A percentile compares a stretch with the other conserved stretches of the same genome.
phyloP scores from a whole-genome alignment of 2,797 vertebrate species.

The Remorina albescens region DNA sequence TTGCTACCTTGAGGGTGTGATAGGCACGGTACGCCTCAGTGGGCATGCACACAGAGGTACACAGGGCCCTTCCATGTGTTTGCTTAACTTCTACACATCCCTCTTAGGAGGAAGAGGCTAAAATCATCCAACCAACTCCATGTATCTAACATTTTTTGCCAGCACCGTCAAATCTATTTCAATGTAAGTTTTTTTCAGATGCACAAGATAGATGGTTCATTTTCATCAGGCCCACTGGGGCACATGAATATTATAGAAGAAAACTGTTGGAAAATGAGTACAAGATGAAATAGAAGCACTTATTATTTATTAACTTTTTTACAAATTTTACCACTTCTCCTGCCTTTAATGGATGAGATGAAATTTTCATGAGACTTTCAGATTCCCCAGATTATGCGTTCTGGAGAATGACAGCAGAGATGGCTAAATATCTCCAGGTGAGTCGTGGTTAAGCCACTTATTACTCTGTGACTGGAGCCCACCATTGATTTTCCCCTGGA shows the following conservation, averaged over 20 bases:
- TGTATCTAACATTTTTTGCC: not conserved
- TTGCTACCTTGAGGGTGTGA: constrained; percentile 85
- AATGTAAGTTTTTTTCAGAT: not conserved
- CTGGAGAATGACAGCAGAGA: constrained; percentile 22
- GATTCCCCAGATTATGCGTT: constrained; percentile 14
- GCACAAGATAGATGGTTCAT: constrained; percentile 9
- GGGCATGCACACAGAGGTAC: constrained; percentile 24
- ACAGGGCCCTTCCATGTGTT: not conserved
- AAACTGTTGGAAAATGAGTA: not conserved
- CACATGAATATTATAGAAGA: not conserved
- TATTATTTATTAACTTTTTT: not conserved
- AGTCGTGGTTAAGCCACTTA: constrained; percentile 44
- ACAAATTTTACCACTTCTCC: not conserved
- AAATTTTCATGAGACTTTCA: not conserved
- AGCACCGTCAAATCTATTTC: not conserved
- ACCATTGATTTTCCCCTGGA: constrained; percentile 77
- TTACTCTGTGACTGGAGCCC: constrained; percentile 49
- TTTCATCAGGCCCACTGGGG: not conserved
- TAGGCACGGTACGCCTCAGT: constrained; percentile 66
- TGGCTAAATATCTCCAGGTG: constrained; percentile 46
- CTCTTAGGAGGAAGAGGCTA: not conserved
- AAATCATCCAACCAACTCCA: not conserved
- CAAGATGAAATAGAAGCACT: not conserved
- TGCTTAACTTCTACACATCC: constrained; percentile 20
- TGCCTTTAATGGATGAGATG: not conserved